These are phyloP conservation scores for Leptosomus discolor DNA, from an alignment of 2,113 vertebrate species.

Conservation along the genomic window DNA sequence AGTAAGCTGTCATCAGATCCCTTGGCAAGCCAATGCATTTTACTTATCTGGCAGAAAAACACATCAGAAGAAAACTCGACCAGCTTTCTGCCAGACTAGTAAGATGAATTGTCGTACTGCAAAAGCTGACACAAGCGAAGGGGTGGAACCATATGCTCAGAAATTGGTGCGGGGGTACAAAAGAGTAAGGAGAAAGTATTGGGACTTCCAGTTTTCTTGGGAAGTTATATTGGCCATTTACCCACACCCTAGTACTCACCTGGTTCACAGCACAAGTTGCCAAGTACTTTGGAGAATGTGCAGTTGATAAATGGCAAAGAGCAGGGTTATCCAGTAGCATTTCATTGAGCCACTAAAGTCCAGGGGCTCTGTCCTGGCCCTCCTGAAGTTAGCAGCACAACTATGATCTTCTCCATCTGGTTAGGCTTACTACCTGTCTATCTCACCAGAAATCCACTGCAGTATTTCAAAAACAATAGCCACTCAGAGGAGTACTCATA, in stretches of 20 bases:
- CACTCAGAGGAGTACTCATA: background rate
- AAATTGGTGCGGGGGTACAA: background rate
- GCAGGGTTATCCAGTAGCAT: background rate
- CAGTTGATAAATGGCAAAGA: background rate
- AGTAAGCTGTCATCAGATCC: constrained; percentile 52
- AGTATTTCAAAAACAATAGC: background rate
- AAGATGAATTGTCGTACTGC: background rate
- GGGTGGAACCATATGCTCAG: constrained; percentile 19
- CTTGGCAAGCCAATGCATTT: constrained; percentile 32
- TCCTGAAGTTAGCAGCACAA: background rate
- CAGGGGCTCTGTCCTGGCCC: background rate
- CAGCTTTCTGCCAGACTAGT: constrained; percentile 46
- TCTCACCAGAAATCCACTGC: background rate
- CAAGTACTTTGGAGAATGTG: background rate
- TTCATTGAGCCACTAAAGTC: background rate
- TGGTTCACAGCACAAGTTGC: background rate
- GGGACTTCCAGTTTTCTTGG: background rate
- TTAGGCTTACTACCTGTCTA: background rate
- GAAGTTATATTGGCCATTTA: background rate
- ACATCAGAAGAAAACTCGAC: constrained; percentile 22
- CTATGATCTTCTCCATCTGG: background rate
- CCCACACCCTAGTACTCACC: background rate
- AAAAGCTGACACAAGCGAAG: constrained; percentile 23
- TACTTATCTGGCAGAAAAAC: constrained; percentile 54
- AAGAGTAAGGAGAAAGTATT: background rate